These are phyloP conservation scores for Bhutanitis thaidina DNA, from an alignment of 2,888 invertebrate genomes.

Conservation along the genomic window DNA sequence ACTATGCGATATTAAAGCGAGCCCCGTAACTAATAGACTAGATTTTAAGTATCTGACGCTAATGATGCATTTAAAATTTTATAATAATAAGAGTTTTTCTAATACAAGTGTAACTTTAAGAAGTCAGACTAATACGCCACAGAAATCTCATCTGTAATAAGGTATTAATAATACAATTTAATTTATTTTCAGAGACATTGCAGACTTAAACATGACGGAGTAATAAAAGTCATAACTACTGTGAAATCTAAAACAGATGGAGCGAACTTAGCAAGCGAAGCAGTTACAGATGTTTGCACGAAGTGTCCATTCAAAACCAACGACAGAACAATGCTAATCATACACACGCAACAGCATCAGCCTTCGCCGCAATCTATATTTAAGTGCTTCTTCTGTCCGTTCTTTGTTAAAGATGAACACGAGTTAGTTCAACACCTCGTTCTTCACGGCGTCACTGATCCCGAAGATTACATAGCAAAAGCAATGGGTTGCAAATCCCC, in stretches of 20 bases:
- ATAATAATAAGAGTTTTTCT: no score
- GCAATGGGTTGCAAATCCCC: constrained; percentile 62
- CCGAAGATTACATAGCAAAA: constrained; percentile 69
- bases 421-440: constrained; percentile 84
- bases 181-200: constrained; percentile 85
- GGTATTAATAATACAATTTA: no score
- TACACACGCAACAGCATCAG: constrained; percentile 85
- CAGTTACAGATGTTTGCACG: constrained; percentile 74
- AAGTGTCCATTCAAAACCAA: constrained; percentile 86
- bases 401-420: constrained; percentile 85
- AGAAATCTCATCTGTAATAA: no score
- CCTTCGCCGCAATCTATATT: constrained; percentile 84
- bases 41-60: no score
- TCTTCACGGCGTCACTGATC: constrained; percentile 82
- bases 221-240: constrained; percentile 83
- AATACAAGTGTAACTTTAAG: no score
- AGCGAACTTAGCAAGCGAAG: constrained; percentile 47
- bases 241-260: constrained; percentile 68
- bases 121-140: no score
- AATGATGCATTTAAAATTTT: no score
- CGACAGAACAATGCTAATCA: constrained; percentile 78
- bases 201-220: constrained; percentile 87
- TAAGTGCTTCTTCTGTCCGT: constrained; percentile 91
- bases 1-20: no score
- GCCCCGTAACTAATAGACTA: no score